Base-by-base conservation (phyloP, 2,888 invertebrate species). In the Neoascia interrupta region DNA sequence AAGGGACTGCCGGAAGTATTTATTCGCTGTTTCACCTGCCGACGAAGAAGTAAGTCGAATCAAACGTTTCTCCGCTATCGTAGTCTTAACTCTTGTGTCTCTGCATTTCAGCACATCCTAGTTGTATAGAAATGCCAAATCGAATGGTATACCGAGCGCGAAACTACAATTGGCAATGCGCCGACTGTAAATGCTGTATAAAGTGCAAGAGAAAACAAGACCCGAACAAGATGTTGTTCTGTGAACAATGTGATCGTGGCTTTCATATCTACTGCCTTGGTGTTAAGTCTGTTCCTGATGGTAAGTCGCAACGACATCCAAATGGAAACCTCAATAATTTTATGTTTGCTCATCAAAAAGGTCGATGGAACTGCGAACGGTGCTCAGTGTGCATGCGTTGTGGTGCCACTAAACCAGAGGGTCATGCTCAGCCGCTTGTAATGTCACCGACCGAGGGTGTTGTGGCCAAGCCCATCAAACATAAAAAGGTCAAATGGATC, bases 211-310 rank as follows among this genome's bases (percentile, higher is more conserved):
- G 93, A 87, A 93, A 94, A 28, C 93, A 93, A 82, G 94, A 95
- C 87, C 95, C 95, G 90, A 95, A 95, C 85, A 95, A 96, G 89
- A 96, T 97, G 96, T 91, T 97, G 85, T 97, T 95, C 90, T 98
- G 97, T 89, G 97, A 97, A 88, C 93, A 95, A 85, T 98, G 97
- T 90, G 97, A 97, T 90, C 91, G 97, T 86, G 97, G 97, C 89
- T 97, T 95, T 90, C 97, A 97, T 88, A 95, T 96, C 81, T 96
- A 95, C 90, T 98, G 97, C 89, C 95, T 97, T 60, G 96, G 95
- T 4, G 89, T 97, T 39, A 90, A 92, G 74, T 90, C 92, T 76
- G 94, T 96, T 84, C 97, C 97, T 3, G 92, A 92, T 81, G 97
- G 97, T 92, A 80, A 85, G 88, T 85, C 11, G 10, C n/a, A 5